These are phyloP conservation scores for Urocyon cinereoargenteus DNA, from an alignment of 2,797 vertebrate genomes.

Conservation along the genomic window DNA sequence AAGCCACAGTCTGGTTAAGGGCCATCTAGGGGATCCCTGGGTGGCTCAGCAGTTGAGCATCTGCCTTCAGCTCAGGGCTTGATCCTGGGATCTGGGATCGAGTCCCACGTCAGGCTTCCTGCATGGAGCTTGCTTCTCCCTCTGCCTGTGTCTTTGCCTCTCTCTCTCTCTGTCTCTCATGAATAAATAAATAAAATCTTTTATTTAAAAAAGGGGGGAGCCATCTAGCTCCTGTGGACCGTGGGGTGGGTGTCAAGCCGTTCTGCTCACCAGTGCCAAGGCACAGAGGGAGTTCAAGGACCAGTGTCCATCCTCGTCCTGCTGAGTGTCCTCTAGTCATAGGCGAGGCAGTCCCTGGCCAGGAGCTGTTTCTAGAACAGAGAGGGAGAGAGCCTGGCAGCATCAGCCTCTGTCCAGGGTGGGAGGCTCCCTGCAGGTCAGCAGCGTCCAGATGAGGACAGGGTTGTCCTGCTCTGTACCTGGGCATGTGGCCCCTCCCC, in stretches of 20 bases:
- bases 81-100: too few relatives aligned
- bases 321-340: background rate
- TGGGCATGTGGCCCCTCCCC: background rate
- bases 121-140: too few relatives aligned
- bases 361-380: background rate
- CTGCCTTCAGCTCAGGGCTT: too few relatives aligned
- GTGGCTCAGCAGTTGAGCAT: too few relatives aligned
- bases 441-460: background rate
- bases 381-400: background rate
- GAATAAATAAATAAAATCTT: too few relatives aligned
- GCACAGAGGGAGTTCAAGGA: background rate
- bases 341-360: background rate
- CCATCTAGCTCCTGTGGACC: too few relatives aligned
- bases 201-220: too few relatives aligned
- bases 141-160: too few relatives aligned
- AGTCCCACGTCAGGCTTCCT: too few relatives aligned
- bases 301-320: background rate
- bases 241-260: rapidly evolving
- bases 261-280: background rate
- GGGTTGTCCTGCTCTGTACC: background rate
- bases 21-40: too few relatives aligned
- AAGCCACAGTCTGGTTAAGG: background rate
- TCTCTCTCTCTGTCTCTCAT: too few relatives aligned
- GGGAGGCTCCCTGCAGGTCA: background rate
- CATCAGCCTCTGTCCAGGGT: too few relatives aligned